Evolutionary conservation across 53 echinoderm and acorn worm genomes (phyloP).

Genomic region (Crossaster papposus): DNA sequence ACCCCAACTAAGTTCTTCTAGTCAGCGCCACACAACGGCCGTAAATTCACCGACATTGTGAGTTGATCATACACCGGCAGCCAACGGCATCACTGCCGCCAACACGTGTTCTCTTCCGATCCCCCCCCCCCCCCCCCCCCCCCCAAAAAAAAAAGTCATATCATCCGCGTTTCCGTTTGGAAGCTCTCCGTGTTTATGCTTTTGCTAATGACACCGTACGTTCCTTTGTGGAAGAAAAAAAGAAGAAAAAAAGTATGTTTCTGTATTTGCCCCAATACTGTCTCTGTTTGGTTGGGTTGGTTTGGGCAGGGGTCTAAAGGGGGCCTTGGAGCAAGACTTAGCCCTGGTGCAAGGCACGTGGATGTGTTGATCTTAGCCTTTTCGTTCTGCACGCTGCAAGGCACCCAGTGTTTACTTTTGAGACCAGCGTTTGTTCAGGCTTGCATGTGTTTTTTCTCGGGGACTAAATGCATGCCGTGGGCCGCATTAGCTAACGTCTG

Average conservation of each 20-base stretch:
- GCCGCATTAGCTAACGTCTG: conserved; percentile 19
- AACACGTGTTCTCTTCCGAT: conserved; percentile 34
- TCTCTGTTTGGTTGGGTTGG: background rate
- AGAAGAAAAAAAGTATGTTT: too few relatives aligned
- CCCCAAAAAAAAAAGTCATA: too few relatives aligned
- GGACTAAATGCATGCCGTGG: conserved; percentile 50
- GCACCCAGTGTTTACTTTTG: conserved; percentile 45
- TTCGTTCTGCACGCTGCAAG: conserved; percentile 34
- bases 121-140: too few relatives aligned
- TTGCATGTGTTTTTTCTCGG: conserved; percentile 65
- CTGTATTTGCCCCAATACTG: background rate
- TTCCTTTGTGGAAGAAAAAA: conserved; percentile 31
- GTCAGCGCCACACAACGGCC: background rate
- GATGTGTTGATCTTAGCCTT: conserved; percentile 39
- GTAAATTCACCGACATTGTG: conserved; percentile 21
- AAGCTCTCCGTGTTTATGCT: background rate
- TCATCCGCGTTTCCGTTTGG: conserved; percentile 11
- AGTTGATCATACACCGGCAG: background rate
- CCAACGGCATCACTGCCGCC: background rate
- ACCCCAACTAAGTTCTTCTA: background rate
- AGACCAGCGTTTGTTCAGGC: conserved; percentile 51
- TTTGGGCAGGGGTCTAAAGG: background rate
- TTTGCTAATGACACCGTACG: background rate
- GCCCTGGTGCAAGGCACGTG: conserved; percentile 38
- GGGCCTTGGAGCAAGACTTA: background rate